Evolutionary conservation across 2,797 vertebrate genomes (phyloP).

Genomic region (Cryptoprocta ferox): DNA sequence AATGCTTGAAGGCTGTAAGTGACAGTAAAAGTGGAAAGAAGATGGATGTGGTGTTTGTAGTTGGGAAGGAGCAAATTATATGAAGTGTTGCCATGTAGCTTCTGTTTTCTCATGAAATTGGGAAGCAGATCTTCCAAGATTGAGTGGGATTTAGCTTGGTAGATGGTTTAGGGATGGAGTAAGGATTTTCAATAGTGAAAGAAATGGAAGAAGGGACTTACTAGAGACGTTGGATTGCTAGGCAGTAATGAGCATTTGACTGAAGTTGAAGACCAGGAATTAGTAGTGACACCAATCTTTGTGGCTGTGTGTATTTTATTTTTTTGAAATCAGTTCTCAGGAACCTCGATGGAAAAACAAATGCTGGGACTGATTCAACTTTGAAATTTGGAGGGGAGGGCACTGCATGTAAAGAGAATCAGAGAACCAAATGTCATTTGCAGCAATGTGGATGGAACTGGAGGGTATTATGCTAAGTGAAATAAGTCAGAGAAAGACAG

Average conservation of each 20-base stretch:
- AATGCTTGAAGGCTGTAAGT: neutral
- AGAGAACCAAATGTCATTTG: neutral
- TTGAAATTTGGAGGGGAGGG: neutral
- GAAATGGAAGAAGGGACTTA: neutral
- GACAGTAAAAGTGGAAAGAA: neutral
- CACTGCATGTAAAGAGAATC: neutral
- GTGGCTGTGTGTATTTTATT: neutral
- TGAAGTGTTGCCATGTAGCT: neutral
- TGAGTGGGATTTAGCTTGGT: neutral
- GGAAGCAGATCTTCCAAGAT: neutral
- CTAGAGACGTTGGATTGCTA: neutral
- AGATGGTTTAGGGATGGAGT: neutral
- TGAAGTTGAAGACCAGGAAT: neutral
- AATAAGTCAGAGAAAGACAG: no score
- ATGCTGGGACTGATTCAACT: neutral
- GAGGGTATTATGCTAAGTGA: no score
- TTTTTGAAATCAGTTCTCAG: neutral
- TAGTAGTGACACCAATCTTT: neutral
- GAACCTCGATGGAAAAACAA: neutral
- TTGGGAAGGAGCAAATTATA: neutral
- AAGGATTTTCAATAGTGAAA: neutral
- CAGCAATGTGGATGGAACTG: no score
- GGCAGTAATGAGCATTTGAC: neutral
- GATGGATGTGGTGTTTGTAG: neutral
- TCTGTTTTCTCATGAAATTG: neutral